Conservation (phyloP, 2,797 vertebrate species). For the Muraenolepis orangiensis region DNA sequence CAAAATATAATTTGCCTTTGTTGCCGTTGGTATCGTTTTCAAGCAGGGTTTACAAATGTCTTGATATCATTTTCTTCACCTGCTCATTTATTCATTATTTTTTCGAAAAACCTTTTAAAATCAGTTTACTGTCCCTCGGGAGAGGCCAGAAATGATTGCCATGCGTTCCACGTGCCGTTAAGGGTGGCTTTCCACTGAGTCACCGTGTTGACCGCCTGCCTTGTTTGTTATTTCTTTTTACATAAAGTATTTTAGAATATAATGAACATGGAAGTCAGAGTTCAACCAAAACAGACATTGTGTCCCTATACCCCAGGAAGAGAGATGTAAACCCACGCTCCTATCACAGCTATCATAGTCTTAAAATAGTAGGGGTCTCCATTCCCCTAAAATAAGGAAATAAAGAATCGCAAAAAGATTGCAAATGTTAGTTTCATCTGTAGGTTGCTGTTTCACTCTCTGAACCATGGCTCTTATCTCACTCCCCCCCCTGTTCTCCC, state of each 20-base stretch:
- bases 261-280: slow-evolving; percentile 50
- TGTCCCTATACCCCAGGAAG: slow-evolving; percentile 27
- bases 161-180: slow-evolving; percentile 27
- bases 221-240: slow-evolving; percentile 40
- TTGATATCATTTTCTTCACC: background rate
- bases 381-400: background rate
- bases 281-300: slow-evolving; percentile 23
- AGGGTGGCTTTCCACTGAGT: slow-evolving; percentile 37
- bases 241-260: slow-evolving; percentile 41
- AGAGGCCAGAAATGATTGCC: slow-evolving; percentile 20
- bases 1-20: background rate
- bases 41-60: background rate
- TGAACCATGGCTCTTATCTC: background rate
- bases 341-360: slow-evolving; percentile 12
- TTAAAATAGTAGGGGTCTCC: background rate
- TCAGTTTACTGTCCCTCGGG: slow-evolving; percentile 9
- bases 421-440: background rate
- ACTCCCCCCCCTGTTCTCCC: slow-evolving; percentile 24
- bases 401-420: background rate
- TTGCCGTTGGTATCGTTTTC: background rate
- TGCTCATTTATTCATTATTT: background rate
- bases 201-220: slow-evolving; percentile 30
- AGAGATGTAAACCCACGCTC: slow-evolving; percentile 40
- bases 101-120: slow-evolving; percentile 14
- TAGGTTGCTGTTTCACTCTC: background rate